phyloP scores from a whole-genome alignment of 2,888 invertebrate species.

The Conus canariensis region DNA sequence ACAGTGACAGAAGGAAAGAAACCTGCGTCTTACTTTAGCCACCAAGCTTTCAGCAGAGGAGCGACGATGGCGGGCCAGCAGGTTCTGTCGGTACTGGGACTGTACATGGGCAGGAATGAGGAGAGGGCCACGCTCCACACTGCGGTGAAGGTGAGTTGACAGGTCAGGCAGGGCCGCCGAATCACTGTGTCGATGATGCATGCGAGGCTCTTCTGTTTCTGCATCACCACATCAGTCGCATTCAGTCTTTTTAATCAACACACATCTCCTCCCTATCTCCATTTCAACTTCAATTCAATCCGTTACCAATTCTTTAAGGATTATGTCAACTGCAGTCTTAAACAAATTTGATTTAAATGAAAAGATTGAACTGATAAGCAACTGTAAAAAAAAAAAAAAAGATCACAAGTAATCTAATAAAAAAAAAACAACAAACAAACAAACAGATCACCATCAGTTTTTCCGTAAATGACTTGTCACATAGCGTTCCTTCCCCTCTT shows the following conservation, averaged over 20 bases:
- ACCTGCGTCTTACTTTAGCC: conserved; percentile 85
- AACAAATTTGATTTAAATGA: too few relatives aligned
- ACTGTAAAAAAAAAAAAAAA: too few relatives aligned
- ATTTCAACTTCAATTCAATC: too few relatives aligned
- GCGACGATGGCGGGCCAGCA: conserved; percentile 50
- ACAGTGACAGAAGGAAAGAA: too few relatives aligned
- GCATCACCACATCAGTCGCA: background rate
- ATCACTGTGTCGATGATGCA: conserved; percentile 63
- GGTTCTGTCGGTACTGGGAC: conserved; percentile 53
- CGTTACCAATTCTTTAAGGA: too few relatives aligned
- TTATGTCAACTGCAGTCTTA: too few relatives aligned
- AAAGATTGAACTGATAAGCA: too few relatives aligned
- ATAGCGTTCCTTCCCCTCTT: too few relatives aligned
- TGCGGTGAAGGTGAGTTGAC: conserved; percentile 58
- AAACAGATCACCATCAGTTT: too few relatives aligned
- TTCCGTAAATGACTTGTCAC: too few relatives aligned
- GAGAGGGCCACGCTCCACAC: conserved; percentile 65
- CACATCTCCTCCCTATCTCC: background rate
- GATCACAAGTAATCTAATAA: too few relatives aligned
- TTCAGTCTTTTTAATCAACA: background rate
- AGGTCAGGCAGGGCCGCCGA: conserved; percentile 56
- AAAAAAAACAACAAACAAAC: too few relatives aligned
- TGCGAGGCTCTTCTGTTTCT: conserved; percentile 45
- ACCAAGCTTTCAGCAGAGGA: conserved; percentile 96
- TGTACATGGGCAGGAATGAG: conserved; percentile 63